These are phyloP conservation scores for Corynorhinus townsendii DNA, from an alignment of 2,113 vertebrate genomes.

Conservation along the genomic window DNA sequence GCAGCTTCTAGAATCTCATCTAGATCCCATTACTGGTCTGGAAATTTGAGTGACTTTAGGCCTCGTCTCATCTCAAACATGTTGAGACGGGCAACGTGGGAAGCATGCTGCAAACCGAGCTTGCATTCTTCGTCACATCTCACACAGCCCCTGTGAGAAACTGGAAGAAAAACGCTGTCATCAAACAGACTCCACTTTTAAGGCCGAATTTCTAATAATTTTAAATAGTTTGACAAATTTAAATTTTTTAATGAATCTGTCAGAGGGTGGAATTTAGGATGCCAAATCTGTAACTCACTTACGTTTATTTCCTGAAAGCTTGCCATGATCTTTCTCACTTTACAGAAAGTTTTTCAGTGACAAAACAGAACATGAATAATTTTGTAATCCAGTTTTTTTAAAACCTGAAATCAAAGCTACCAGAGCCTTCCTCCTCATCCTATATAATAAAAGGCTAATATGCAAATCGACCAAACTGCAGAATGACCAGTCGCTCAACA, in stretches of 20 bases:
- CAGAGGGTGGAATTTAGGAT: background rate
- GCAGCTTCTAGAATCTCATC: background rate
- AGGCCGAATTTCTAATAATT: background rate
- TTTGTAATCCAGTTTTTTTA: background rate
- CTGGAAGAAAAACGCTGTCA: background rate
- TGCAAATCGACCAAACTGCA: too few relatives aligned
- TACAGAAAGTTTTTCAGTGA: background rate
- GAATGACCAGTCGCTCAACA: too few relatives aligned
- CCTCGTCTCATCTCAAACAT: background rate
- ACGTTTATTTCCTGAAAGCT: background rate
- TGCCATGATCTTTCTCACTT: background rate
- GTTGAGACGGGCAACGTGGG: background rate
- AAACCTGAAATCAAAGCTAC: background rate
- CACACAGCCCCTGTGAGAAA: background rate
- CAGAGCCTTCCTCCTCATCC: background rate
- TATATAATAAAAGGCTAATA: too few relatives aligned
- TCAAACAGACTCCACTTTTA: background rate
- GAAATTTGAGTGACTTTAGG: background rate
- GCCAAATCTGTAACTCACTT: background rate
- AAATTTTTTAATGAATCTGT: background rate
- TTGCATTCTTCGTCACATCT: background rate
- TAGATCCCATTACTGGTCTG: background rate
- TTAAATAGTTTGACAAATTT: background rate
- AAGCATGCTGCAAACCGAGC: background rate
- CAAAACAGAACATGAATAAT: background rate